Evolutionary conservation across 2,797 vertebrate genomes (phyloP), one percentile per base, ranked within the genome.

Genomic region (Neosilurus mollespiculum): DNA sequence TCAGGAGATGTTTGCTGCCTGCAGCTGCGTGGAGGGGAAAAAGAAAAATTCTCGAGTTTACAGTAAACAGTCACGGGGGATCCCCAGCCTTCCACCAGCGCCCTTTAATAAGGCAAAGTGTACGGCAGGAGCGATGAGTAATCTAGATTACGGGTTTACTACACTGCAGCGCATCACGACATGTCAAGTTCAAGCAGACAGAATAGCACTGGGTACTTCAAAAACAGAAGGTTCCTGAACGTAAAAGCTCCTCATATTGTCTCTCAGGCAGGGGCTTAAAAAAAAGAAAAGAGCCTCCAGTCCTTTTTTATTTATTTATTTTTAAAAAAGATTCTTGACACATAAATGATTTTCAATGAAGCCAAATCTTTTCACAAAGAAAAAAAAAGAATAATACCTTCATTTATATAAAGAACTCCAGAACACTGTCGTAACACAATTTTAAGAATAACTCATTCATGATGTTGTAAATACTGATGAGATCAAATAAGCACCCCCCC

Each of bases 21-120:
- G 87, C 87, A 83, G 73, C 83, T 85, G 82, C 84, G 87, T 88
- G 78, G 91, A 88, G 89, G 87, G 34, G 2, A 69, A 85, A 30
- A 78, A 14, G 8, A 12, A 51, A 49, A 62, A 51, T 6, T n/a
- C 78, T 76, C 9, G 14, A 91, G 59, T 93, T 91, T 84, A 88
- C 83, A 89, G 90, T 90, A 91, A 93, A 91, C 89, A 92, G 56
- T 71, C 64, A 54, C 70, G 82, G 53, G 90, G 90, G 83, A 92
- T 89, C 82, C 89, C 92, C 88, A 72, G 84, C 83, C 86, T 80
- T 89, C 59, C 80, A 87, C 85, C n/a, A 86, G 85, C 80, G 70
- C n/a, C 71, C 81, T 76, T 11, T 85, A 83, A 54, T 53, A 84
- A 72, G 70, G 20, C 56, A 82, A 81, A 80, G 51, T 80, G 70